Evolutionary conservation across 2,113 vertebrate genomes (phyloP).

Genomic region (Oenanthe oenanthe): DNA sequence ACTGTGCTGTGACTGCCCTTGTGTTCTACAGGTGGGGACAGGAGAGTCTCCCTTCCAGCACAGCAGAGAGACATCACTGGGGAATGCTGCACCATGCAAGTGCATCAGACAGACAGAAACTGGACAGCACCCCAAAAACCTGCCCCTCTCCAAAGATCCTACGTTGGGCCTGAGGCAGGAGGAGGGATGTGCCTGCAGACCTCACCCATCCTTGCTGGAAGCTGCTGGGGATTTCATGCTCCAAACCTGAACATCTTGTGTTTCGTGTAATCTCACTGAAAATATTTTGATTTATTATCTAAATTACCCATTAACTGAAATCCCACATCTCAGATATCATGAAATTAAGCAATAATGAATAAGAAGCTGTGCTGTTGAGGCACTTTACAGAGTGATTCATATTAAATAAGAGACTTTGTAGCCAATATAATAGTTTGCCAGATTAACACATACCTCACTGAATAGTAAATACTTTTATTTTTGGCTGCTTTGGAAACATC

Average conservation of each 20-base stretch:
- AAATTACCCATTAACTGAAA: constrained; percentile 44
- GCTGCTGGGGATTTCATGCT: background rate
- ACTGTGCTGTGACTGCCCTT: background rate
- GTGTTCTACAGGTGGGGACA: background rate
- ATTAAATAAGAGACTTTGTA: constrained; percentile 54
- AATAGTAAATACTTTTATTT: constrained; percentile 56
- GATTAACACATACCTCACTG: constrained; percentile 48
- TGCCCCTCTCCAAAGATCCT: rapidly evolving
- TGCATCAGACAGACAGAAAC: background rate
- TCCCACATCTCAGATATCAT: constrained; percentile 46
- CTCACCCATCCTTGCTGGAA: background rate
- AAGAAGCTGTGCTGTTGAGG: constrained; percentile 59
- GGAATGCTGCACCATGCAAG: background rate
- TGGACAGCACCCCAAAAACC: background rate
- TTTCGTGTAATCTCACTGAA: constrained; percentile 34
- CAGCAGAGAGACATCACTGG: background rate
- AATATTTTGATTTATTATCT: constrained; percentile 66
- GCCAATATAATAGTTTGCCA: constrained; percentile 52
- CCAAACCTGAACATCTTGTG: constrained; percentile 41
- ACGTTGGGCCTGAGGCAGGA: rapidly evolving
- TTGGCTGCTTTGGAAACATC: constrained; percentile 40
- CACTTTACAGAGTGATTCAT: constrained; percentile 44
- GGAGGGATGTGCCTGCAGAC: background rate
- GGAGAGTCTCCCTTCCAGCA: background rate
- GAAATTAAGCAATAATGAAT: constrained; percentile 65